Percentiles rank a stretch among this genome's conserved stretches.
phyloP scores from a whole-genome alignment of 1,140 invertebrate species.

The Luehdorfia chinensis region DNA sequence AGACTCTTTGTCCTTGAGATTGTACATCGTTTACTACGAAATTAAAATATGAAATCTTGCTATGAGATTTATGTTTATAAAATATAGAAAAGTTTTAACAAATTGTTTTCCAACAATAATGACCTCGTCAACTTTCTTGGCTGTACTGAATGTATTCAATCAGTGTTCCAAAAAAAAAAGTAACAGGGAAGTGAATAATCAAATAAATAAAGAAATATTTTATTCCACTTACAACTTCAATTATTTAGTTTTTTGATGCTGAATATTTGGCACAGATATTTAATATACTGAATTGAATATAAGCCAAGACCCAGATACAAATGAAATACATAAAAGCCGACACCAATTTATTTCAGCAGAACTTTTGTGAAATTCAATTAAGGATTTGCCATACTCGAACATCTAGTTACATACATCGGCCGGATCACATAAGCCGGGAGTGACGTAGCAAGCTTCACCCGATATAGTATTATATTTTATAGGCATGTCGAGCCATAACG shows the following conservation, averaged over 20 bases:
- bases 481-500: slow-evolving; percentile 33
- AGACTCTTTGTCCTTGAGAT: slow-evolving; percentile 11
- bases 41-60: too few relatives aligned
- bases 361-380: not conserved
- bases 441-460: too few relatives aligned
- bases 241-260: slow-evolving; percentile 12
- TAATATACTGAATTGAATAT: slow-evolving; percentile 4
- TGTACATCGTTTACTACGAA: too few relatives aligned
- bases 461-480: slow-evolving; percentile 41
- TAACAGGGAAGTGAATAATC: too few relatives aligned
- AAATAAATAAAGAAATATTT: slow-evolving; percentile 7
- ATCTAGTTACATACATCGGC: too few relatives aligned
- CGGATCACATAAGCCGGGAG: too few relatives aligned
- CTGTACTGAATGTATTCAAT: too few relatives aligned
- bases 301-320: slow-evolving; percentile 15
- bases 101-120: too few relatives aligned
- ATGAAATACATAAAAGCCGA: slow-evolving; percentile 10
- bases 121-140: too few relatives aligned
- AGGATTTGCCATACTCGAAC: not conserved
- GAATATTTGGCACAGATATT: slow-evolving; percentile 16
- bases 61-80: too few relatives aligned
- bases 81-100: slow-evolving; percentile 8
- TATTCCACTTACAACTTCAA: not conserved
- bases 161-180: too few relatives aligned
- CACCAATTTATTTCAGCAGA: slow-evolving; percentile 6